Evolutionary conservation across 2,797 vertebrate species (phyloP).

Genomic region (Hemibagrus guttatus): DNA sequence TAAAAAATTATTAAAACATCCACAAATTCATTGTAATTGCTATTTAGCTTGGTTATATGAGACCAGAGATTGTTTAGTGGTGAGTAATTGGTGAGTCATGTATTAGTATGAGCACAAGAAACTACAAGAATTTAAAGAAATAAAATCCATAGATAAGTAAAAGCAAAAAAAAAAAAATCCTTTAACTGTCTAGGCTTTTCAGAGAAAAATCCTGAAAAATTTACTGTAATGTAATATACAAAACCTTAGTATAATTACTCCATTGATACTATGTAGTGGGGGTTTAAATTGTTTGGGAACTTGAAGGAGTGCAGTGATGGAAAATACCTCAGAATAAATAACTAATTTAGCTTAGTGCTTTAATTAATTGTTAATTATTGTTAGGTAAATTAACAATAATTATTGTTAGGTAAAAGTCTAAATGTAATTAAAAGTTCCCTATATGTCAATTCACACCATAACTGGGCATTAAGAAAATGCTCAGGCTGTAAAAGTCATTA

Average conservation of each 20-base stretch:
- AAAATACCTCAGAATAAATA: not conserved
- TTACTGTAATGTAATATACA: not conserved
- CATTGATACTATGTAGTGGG: not conserved
- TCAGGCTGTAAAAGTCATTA: constrained; percentile 20
- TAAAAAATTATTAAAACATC: not conserved
- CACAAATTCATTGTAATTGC: constrained; percentile 26
- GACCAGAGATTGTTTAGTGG: constrained; percentile 61
- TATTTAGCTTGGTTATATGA: constrained; percentile 15
- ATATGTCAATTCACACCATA: not conserved
- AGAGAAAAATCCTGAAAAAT: not conserved
- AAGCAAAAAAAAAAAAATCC: not conserved
- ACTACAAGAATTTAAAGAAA: not conserved
- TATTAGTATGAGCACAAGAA: constrained; percentile 79
- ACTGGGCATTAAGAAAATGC: not conserved
- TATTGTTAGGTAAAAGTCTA: not conserved
- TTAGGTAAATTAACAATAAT: not conserved
- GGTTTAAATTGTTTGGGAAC: not conserved
- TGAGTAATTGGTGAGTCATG: constrained; percentile 69
- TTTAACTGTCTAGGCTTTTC: not conserved
- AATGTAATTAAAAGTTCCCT: not conserved
- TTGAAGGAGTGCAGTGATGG: not conserved
- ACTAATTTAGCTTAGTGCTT: not conserved
- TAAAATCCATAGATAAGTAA: not conserved
- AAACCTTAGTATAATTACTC: not conserved
- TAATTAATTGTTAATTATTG: constrained; percentile 3